Evolutionary conservation across 2,797 vertebrate species (phyloP).

Genomic region (Fratercula arctica): DNA sequence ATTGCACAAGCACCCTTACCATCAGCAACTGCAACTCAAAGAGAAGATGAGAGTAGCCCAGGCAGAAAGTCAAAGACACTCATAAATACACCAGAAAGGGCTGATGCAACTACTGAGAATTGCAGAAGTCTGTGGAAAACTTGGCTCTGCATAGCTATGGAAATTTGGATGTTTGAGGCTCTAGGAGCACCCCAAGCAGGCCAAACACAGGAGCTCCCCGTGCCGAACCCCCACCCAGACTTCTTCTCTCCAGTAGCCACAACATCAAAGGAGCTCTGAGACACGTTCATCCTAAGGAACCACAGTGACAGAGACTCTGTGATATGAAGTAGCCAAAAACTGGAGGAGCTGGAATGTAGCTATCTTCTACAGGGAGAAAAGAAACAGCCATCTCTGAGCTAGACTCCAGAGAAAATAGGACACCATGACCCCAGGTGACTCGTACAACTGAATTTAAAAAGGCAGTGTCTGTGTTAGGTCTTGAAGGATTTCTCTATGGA

Average conservation of each 20-base stretch:
- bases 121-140: neutral
- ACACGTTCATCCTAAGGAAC: neutral
- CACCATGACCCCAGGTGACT: neutral
- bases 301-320: neutral
- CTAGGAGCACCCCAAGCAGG: neutral
- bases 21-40: neutral
- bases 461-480: neutral
- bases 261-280: neutral
- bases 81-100: neutral
- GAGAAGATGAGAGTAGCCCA: neutral
- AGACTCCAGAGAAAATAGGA: conserved; percentile 31
- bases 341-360: neutral
- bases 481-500: neutral
- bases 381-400: neutral
- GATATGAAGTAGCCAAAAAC: neutral
- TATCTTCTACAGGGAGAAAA: neutral
- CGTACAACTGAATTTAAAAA: conserved; percentile 5
- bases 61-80: neutral
- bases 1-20: neutral
- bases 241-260: neutral
- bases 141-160: neutral
- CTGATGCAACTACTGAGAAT: neutral
- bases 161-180: neutral
- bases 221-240: neutral
- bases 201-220: neutral